Percentiles rank a stretch among this genome's conserved stretches.
Conservation (phyloP, 2,888 invertebrate species). For the Pseudococcus longispinus region DNA sequence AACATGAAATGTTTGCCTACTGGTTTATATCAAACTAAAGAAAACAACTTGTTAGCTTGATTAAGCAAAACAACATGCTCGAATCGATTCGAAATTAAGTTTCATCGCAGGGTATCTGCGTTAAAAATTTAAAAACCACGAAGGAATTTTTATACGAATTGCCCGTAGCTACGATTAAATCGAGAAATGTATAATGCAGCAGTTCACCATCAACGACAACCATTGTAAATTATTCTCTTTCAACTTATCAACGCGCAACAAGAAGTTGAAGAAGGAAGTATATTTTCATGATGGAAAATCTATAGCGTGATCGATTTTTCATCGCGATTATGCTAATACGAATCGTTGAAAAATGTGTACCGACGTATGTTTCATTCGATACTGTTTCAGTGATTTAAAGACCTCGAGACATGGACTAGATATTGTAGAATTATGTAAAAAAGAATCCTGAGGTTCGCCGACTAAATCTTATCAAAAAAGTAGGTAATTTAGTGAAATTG, state of each 20-base stretch:
- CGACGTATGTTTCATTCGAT: background rate
- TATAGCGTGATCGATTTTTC: background rate
- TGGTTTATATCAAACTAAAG: background rate
- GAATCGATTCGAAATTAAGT: background rate
- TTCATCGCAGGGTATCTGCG: background rate
- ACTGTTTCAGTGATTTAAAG: background rate
- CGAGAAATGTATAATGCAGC: background rate
- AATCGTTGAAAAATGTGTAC: background rate
- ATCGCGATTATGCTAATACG: background rate
- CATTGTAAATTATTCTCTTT: background rate
- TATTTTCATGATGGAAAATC: background rate
- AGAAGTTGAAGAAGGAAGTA: background rate
- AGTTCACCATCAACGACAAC: background rate
- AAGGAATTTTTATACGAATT: background rate
- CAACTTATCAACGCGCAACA: background rate
- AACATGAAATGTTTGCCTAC: constrained; percentile 1
- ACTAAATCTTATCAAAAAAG: no score
- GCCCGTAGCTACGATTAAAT: constrained; percentile 2
- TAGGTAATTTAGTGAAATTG: no score
- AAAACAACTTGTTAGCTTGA: constrained; percentile 16
- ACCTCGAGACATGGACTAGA: background rate
- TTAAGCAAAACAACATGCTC: background rate
- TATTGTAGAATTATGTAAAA: no score
- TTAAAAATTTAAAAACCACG: background rate
- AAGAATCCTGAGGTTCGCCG: no score